These are phyloP conservation scores for Furcifer pardalis DNA, from an alignment of 2,797 vertebrate genomes.

Conservation along the genomic window DNA sequence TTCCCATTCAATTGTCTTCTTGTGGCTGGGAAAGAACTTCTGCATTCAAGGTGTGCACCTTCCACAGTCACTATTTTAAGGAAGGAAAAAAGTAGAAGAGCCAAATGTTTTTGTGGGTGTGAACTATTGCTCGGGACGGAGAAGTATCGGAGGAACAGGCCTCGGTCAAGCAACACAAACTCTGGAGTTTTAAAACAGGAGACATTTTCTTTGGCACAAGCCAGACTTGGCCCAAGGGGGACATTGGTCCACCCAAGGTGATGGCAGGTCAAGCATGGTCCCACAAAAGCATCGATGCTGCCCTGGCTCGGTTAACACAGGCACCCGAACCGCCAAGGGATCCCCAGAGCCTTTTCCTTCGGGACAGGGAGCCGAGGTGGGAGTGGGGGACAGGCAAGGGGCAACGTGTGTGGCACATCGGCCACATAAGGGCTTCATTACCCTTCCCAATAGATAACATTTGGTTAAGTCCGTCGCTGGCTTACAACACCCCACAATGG, in stretches of 20 bases:
- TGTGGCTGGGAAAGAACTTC: not conserved
- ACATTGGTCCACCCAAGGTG: not conserved
- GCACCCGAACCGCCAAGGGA: slow-evolving; percentile 68
- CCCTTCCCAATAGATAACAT: slow-evolving; percentile 78
- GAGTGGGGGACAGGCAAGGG: slow-evolving; percentile 59
- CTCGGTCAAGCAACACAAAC: slow-evolving; percentile 30
- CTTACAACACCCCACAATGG: slow-evolving; percentile 73
- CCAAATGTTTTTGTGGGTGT: too few relatives aligned
- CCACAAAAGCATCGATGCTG: not conserved
- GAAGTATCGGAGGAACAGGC: not conserved
- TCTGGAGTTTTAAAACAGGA: not conserved
- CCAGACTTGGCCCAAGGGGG: too few relatives aligned
- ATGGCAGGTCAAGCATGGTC: not conserved
- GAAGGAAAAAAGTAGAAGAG: too few relatives aligned
- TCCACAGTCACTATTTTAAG: too few relatives aligned
- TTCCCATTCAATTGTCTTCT: not conserved
- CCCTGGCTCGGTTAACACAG: not conserved
- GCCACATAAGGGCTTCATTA: slow-evolving; percentile 79
- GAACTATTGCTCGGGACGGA: not conserved
- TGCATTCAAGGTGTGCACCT: not conserved
- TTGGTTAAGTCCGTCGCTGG: slow-evolving; percentile 75
- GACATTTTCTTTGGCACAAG: not conserved
- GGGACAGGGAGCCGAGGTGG: slow-evolving; percentile 23
- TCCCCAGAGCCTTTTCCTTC: slow-evolving; percentile 24
- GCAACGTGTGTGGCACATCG: slow-evolving; percentile 75